Percentiles rank a stretch among this genome's conserved stretches.
Evolutionary conservation across 2,888 invertebrate species (phyloP).

Genomic region (Harpalus rufipes): DNA sequence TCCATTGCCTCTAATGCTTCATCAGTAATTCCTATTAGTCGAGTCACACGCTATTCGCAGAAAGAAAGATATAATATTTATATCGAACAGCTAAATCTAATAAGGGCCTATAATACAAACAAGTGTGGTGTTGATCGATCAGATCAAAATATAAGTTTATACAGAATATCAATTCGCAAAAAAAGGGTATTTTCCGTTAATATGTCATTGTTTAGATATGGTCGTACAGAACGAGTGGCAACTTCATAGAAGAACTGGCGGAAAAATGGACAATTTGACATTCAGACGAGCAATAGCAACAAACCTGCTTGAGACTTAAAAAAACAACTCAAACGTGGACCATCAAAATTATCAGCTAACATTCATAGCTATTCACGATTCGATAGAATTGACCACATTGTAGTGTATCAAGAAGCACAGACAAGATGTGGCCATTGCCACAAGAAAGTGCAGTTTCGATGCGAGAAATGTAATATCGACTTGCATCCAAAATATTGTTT

Average conservation of each 20-base stretch:
- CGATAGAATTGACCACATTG: conserved; percentile 65
- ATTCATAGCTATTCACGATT: conserved; percentile 56
- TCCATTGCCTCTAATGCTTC: conserved; percentile 66
- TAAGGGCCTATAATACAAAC: conserved; percentile 45
- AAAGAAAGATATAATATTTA: conserved; percentile 49
- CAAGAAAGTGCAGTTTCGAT: conserved; percentile 51
- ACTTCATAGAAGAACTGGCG: no score
- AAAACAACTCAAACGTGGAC: conserved; percentile 22
- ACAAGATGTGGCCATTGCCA: conserved; percentile 66
- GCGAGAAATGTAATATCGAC: conserved; percentile 3
- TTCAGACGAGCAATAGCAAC: background rate
- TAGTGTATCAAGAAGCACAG: conserved; percentile 66
- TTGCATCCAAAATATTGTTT: conserved; percentile 2
- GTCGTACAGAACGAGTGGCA: background rate
- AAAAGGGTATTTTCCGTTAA: conserved; percentile 68
- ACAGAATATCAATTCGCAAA: conserved; percentile 67
- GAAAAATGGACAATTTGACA: no score
- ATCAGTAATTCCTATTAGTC: conserved; percentile 35
- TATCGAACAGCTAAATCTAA: conserved; percentile 59
- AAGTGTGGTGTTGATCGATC: conserved; percentile 8
- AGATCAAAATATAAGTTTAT: conserved; percentile 67
- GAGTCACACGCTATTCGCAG: conserved; percentile 55
- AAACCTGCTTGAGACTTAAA: conserved; percentile 42
- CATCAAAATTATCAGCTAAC: conserved; percentile 61
- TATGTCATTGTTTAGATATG: conserved; percentile 65